Conservation (phyloP, 2,888 invertebrate genomes). For the Dicroscelio sp. region DNA sequence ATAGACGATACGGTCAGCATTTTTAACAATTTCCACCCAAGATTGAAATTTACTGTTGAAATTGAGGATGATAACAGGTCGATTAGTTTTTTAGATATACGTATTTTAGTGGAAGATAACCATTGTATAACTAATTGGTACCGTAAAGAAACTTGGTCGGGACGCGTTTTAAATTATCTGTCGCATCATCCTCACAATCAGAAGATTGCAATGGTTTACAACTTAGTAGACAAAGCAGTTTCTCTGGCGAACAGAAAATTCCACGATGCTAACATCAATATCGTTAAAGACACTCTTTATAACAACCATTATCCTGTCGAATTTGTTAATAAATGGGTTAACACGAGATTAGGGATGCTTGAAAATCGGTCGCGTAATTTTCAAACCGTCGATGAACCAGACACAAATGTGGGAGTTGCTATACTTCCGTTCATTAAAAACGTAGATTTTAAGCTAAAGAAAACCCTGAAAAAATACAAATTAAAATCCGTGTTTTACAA, state of each 20-base stretch:
- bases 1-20: neutral
- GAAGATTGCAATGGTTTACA: neutral
- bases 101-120: neutral
- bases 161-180: neutral
- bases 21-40: neutral
- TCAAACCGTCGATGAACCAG: too few species aligned
- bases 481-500: neutral
- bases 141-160: neutral
- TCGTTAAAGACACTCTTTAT: neutral
- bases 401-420: neutral
- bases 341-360: too few species aligned
- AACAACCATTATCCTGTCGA: too few species aligned
- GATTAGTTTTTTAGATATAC: neutral
- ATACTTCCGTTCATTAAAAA: neutral
- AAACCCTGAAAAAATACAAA: neutral
- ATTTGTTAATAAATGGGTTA: neutral
- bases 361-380: too few species aligned
- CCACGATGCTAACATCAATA: neutral
- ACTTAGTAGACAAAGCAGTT: neutral
- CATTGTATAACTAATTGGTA: neutral
- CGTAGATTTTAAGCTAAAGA: neutral
- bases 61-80: neutral
- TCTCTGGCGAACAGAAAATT: neutral
- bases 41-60: neutral
- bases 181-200: neutral